These are phyloP conservation scores for Hucho hucho DNA, from an alignment of 2,113 vertebrate genomes.

Conservation along the genomic window DNA sequence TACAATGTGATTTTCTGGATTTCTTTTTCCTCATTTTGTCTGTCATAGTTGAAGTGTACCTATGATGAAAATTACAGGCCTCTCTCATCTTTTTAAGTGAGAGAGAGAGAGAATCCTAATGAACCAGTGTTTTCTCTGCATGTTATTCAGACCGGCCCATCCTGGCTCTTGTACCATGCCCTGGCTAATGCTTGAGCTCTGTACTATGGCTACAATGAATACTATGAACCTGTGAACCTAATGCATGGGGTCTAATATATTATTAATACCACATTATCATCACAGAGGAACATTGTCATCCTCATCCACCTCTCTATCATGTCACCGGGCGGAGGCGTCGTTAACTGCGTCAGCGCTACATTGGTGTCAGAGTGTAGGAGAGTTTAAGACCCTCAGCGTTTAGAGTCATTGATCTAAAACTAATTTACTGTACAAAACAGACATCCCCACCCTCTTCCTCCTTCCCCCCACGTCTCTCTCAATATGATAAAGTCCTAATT, in stretches of 20 bases:
- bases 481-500: constrained; percentile 70
- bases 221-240: no score
- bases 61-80: no score
- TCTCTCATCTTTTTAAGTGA: no score
- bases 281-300: not conserved
- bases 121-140: no score
- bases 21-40: no score
- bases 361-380: constrained; percentile 39
- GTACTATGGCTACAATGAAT: no score
- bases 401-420: constrained; percentile 62
- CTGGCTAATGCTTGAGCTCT: no score
- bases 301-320: not conserved
- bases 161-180: no score
- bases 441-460: constrained; percentile 5
- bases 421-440: constrained; percentile 53
- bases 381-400: constrained; percentile 28
- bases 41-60: no score
- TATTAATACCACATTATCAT: not conserved
- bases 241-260: not conserved
- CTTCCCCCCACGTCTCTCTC: constrained; percentile 34
- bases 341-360: constrained; percentile 18
- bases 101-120: no score
- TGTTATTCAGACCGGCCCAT: no score
- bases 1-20: no score
- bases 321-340: not conserved